A percentile compares a stretch with the other conserved stretches of the same genome.
phyloP scores from a whole-genome alignment of 2,888 invertebrate species.

The Drosophila vallismaia region DNA sequence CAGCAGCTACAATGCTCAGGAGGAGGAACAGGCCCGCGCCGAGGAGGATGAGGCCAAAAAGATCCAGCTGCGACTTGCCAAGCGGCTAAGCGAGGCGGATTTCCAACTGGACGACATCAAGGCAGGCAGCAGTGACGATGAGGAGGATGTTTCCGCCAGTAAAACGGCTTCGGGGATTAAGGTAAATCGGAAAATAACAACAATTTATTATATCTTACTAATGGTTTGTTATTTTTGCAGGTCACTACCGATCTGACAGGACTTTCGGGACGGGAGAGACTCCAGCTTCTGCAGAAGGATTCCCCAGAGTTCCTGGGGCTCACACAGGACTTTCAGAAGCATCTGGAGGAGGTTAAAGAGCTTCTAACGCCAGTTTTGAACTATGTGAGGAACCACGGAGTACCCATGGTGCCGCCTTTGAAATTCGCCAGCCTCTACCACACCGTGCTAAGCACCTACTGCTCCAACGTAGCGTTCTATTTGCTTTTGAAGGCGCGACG shows the following conservation, averaged over 20 bases:
- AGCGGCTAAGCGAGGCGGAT: constrained; percentile 91
- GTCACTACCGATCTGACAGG: constrained; percentile 89
- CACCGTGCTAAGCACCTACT: constrained; percentile 90
- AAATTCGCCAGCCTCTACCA: constrained; percentile 90
- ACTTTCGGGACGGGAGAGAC: constrained; percentile 90
- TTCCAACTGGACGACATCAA: constrained; percentile 83
- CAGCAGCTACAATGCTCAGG: constrained; percentile 83
- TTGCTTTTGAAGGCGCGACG: constrained; percentile 92
- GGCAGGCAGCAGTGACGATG: constrained; percentile 5
- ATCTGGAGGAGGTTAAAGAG: constrained; percentile 87
- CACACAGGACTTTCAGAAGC: constrained; percentile 91
- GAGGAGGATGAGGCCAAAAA: constrained; percentile 93
- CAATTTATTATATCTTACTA: not conserved
- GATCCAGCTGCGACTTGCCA: constrained; percentile 90
- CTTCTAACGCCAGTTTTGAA: constrained; percentile 88
- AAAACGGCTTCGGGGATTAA: constrained; percentile 68
- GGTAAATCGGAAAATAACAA: constrained; percentile 80
- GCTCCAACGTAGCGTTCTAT: constrained; percentile 93
- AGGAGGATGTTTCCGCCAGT: not conserved
- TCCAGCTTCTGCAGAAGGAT: constrained; percentile 91
- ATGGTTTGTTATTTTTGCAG: not conserved
- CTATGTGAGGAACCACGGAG: constrained; percentile 86
- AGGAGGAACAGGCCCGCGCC: constrained; percentile 89
- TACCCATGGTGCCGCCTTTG: constrained; percentile 88
- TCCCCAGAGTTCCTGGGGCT: constrained; percentile 94